These are phyloP conservation scores for Phrynocephalus guinanensis DNA, from an alignment of 2,797 vertebrate genomes.

Conservation along the genomic window DNA sequence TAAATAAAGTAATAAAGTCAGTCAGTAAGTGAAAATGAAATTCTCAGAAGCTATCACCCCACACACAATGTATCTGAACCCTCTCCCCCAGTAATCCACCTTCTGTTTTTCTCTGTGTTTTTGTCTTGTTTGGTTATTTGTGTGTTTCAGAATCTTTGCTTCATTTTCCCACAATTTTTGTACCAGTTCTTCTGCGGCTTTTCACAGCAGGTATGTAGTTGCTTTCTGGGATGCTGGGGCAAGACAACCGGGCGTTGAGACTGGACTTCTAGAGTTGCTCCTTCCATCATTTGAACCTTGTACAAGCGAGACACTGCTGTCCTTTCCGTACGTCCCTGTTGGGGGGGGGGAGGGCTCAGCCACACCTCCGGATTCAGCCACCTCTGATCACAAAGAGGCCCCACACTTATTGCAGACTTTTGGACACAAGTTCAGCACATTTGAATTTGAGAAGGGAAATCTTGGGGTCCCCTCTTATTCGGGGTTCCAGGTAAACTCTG, in stretches of 20 bases:
- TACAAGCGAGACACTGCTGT: too few relatives aligned
- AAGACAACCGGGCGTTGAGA: neutral
- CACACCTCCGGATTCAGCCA: too few relatives aligned
- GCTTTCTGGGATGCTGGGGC: fast-evolving
- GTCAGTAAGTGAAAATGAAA: neutral
- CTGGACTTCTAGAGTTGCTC: neutral
- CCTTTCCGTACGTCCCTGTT: neutral
- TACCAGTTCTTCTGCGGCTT: slow-evolving; percentile 99
- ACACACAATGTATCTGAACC: too few relatives aligned
- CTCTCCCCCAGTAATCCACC: neutral
- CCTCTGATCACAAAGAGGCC: too few relatives aligned
- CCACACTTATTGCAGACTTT: too few relatives aligned
- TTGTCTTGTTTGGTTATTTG: slow-evolving; percentile 34
- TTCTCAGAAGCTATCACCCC: neutral
- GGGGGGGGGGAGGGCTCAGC: too few relatives aligned
- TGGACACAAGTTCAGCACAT: too few relatives aligned
- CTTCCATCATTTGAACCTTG: neutral
- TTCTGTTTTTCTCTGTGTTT: neutral
- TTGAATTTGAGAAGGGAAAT: too few relatives aligned
- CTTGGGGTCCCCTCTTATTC: too few relatives aligned
- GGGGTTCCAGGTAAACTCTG: too few relatives aligned
- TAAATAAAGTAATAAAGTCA: too few relatives aligned
- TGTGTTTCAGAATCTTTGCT: slow-evolving; percentile 92
- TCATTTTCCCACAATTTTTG: slow-evolving; percentile 99
- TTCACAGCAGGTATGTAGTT: slow-evolving; percentile 93